These are phyloP conservation scores for Drosophila siamana DNA, from an alignment of 2,888 invertebrate genomes.

Conservation along the genomic window DNA sequence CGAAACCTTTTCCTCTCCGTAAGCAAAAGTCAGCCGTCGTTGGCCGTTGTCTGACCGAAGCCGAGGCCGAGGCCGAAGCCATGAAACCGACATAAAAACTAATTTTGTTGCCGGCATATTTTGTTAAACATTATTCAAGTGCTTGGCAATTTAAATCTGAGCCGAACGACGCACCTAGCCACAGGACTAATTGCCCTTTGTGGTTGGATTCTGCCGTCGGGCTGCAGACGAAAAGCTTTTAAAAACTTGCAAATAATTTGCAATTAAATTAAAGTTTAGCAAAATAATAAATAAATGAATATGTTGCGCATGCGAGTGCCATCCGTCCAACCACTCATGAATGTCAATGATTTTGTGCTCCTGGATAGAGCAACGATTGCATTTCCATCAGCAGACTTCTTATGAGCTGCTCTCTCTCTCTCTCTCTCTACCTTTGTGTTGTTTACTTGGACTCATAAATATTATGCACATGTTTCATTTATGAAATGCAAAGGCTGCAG, in stretches of 20 bases:
- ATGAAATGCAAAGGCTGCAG: conserved; percentile 71
- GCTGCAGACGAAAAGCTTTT: conserved; percentile 23
- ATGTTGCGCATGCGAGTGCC: conserved; percentile 9
- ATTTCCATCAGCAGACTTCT: conserved; percentile 20
- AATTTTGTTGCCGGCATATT: conserved; percentile 31
- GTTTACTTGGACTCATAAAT: conserved; percentile 64
- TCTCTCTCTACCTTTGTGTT: conserved; percentile 36
- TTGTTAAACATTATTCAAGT: conserved; percentile 32
- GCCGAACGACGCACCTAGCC: neutral
- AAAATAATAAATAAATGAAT: conserved; percentile 57
- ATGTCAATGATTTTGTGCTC: conserved; percentile 57
- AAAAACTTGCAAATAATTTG: conserved; percentile 49
- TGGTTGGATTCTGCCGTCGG: neutral
- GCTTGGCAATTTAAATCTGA: conserved; percentile 39
- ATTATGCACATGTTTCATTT: conserved; percentile 80
- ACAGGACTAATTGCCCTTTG: conserved; percentile 41
- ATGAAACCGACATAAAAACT: conserved; percentile 19
- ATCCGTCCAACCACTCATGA: conserved; percentile 47
- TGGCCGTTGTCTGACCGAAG: conserved; percentile 8
- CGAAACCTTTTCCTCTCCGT: conserved; percentile 3
- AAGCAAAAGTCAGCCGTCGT: neutral
- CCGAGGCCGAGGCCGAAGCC: conserved; percentile 16
- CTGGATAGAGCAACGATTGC: too few relatives aligned
- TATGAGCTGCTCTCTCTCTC: neutral
- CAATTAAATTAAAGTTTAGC: conserved; percentile 64